These are phyloP conservation scores for Falco novaeseelandiae DNA, from an alignment of 2,797 vertebrate species.

Conservation along the genomic window DNA sequence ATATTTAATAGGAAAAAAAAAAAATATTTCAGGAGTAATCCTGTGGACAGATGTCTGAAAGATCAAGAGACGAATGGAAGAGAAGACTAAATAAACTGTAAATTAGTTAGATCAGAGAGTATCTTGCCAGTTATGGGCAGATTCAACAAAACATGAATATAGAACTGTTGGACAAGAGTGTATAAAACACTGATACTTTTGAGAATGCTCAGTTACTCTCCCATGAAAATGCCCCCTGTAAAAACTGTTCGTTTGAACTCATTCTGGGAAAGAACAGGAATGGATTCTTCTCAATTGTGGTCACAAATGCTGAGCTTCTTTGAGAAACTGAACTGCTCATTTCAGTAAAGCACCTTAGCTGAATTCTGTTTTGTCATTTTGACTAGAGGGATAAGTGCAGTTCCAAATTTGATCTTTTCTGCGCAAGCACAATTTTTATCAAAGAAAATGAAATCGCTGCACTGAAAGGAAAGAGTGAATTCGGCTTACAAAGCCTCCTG, in stretches of 20 bases:
- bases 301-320: not conserved
- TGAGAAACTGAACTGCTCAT: not conserved
- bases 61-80: not conserved
- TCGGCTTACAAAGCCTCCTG: not conserved
- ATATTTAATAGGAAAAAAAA: not conserved
- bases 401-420: conserved; percentile 11
- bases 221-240: not conserved
- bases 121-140: not conserved
- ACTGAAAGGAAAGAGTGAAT: not conserved
- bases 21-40: not conserved
- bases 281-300: not conserved
- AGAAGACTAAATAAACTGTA: not conserved
- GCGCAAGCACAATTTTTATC: not conserved
- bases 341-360: not conserved
- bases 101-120: not conserved
- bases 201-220: not conserved
- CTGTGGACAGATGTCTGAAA: not conserved
- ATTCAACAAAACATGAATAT: not conserved
- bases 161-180: not conserved
- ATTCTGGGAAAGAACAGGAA: not conserved
- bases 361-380: not conserved
- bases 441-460: not conserved
- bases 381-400: not conserved
- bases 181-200: not conserved
- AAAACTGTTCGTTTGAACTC: not conserved